Percentiles rank a stretch among this genome's conserved stretches.
phyloP scores from a whole-genome alignment of 2,797 vertebrate species.

The Acipenser transmontanus region DNA sequence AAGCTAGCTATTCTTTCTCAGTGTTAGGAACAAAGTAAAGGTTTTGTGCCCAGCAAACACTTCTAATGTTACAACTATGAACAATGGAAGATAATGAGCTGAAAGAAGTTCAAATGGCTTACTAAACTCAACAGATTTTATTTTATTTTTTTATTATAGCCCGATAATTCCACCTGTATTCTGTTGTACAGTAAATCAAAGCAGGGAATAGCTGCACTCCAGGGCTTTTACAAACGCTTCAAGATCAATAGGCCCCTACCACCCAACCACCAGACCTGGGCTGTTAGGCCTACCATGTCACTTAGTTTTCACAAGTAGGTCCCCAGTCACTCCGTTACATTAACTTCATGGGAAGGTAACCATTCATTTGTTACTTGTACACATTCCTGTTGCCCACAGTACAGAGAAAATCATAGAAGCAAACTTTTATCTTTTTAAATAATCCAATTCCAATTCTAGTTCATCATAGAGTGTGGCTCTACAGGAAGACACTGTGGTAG shows the following conservation, averaged over 20 bases:
- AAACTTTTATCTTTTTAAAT: neutral
- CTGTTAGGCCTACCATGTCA: slow-evolving; percentile 9
- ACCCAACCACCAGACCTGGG: slow-evolving; percentile 15
- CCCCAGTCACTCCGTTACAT: slow-evolving; percentile 5
- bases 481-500: neutral
- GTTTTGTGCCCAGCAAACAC: no score
- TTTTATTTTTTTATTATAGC: neutral
- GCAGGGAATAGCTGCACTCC: slow-evolving; percentile 23
- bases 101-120: neutral
- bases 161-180: neutral
- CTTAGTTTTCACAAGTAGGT: slow-evolving; percentile 2
- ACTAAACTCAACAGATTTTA: neutral
- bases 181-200: neutral
- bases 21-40: neutral
- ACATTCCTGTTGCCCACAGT: neutral
- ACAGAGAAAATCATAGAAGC: neutral
- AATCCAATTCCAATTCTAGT: neutral
- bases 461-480: no score
- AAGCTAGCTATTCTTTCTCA: no score
- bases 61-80: neutral
- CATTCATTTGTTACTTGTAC: neutral
- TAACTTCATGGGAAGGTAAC: neutral
- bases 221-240: slow-evolving; percentile 56
- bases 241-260: slow-evolving; percentile 23
- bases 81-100: no score